Evolutionary conservation across 2,888 invertebrate species (phyloP), one percentile per base, ranked within the genome.

Genomic region (Xestia ashworthii): DNA sequence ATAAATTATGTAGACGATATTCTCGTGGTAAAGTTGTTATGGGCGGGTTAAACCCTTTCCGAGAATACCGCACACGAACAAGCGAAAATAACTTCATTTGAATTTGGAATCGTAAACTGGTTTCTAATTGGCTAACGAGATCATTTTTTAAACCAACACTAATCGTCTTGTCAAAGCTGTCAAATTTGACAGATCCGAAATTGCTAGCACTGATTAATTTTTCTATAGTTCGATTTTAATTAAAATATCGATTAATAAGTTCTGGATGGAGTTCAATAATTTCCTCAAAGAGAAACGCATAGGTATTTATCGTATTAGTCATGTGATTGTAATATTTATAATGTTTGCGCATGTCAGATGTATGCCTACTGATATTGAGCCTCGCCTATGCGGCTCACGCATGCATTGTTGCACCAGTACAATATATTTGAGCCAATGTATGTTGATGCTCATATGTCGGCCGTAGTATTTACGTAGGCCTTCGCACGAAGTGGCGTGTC

Each of bases 311-410:
- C 1, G 64, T 67, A 64, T 88, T 86, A 89, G 84, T 89, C 89
- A 89, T 72, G 68, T 62, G 76, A 84, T 84, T 83, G 83, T 86
- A 85, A 82, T 81, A 81, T 78, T 85, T 69, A 72, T 85, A 84
- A 83, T 77, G 74, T 78, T 79, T 41, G 64, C 81, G 67, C 78
- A 74, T 74, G 71, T 69, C 77, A 80, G 76, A 88, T 88, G 82
- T 78, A 78, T 77, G 84, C 71, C 76, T 78, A 80, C 76, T 78
- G 76, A 81, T 77, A 79, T 64, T 69, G 68, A 55, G 69, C 64
- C 46, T 83, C 72, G 85, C 78, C 84, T 87, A 90, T 88, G 87
- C 90, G 76, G 64, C 81, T 85, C 89, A 89, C 88, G 85, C 85
- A 5, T 74, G 85, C 83, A 85, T 85, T 82, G 84, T 84, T 82